Evolutionary conservation across 2,797 vertebrate species (phyloP).

Genomic region (Cynopterus sphinx): DNA sequence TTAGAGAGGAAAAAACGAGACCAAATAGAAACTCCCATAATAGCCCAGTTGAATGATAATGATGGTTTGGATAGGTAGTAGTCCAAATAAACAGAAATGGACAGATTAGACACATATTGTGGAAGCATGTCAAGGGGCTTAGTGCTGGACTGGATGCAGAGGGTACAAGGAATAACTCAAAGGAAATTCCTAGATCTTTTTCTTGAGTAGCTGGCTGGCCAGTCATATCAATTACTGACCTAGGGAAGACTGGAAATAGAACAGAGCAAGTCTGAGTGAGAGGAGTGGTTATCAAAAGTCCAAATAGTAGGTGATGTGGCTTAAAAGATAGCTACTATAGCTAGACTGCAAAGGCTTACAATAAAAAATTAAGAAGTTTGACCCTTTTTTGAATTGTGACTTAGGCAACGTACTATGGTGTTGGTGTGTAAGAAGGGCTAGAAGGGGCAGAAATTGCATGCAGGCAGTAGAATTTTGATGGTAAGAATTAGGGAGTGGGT

Average conservation of each 20-base stretch:
- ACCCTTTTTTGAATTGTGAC: neutral
- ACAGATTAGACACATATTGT: neutral
- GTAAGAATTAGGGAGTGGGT: neutral
- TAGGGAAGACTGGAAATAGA: neutral
- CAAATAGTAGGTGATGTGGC: neutral
- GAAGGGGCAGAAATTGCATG: neutral
- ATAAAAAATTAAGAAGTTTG: neutral
- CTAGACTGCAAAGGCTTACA: neutral
- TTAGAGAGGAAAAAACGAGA: neutral
- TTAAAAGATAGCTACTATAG: neutral
- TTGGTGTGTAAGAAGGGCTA: neutral
- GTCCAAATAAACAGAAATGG: neutral
- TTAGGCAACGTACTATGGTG: neutral
- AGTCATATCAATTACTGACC: neutral
- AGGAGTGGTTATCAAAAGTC: neutral
- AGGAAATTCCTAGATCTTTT: neutral
- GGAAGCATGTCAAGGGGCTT: neutral
- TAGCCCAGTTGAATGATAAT: neutral
- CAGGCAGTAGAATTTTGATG: neutral
- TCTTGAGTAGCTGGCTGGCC: neutral
- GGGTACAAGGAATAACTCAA: neutral
- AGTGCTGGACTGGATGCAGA: neutral
- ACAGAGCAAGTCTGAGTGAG: neutral
- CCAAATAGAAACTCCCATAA: neutral
- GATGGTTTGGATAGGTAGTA: neutral